phyloP scores from a whole-genome alignment of 2,888 invertebrate species.

The Lasius platythorax region DNA sequence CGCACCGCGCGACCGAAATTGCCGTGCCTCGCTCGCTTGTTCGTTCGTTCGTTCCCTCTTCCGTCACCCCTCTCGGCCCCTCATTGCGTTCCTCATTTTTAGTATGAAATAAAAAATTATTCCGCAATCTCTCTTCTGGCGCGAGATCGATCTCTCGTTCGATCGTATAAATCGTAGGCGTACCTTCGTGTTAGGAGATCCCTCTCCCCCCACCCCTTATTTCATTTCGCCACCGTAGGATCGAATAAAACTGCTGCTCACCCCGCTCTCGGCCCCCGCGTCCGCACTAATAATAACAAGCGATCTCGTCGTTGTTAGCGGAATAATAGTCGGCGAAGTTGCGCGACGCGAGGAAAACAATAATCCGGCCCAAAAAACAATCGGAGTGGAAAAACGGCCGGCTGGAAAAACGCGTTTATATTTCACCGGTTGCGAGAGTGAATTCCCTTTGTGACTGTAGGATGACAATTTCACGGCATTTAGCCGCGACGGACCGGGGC shows the following conservation, averaged over 20 bases:
- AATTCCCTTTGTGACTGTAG: constrained; percentile 84
- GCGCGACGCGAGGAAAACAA: constrained; percentile 64
- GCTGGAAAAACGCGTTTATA: constrained; percentile 82
- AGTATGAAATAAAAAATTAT: constrained; percentile 45
- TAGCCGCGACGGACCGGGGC: constrained; percentile 81
- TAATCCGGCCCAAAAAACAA: constrained; percentile 81
- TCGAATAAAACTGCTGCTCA: constrained; percentile 27
- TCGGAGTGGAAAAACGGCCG: constrained; percentile 80
- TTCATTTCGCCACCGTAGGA: constrained; percentile 25
- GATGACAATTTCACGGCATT: constrained; percentile 85
- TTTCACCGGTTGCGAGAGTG: constrained; percentile 81
- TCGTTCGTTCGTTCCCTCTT: not conserved
- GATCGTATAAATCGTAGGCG: constrained; percentile 44
- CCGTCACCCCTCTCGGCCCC: too few species aligned
- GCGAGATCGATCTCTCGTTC: constrained; percentile 37
- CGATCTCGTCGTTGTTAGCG: constrained; percentile 41
- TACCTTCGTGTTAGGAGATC: constrained; percentile 13
- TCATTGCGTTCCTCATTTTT: constrained; percentile 36
- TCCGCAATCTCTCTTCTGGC: constrained; percentile 26
- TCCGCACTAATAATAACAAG: constrained; percentile 33
- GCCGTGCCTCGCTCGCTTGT: constrained; percentile 34
- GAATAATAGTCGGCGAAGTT: constrained; percentile 41
- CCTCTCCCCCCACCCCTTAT: not conserved
- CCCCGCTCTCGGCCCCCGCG: not conserved
- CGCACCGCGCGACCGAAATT: constrained; percentile 44